Evolutionary conservation across 2,113 vertebrate genomes (phyloP), one percentile per base, ranked within the genome.

Genomic region (Hippocampus zosterae): DNA sequence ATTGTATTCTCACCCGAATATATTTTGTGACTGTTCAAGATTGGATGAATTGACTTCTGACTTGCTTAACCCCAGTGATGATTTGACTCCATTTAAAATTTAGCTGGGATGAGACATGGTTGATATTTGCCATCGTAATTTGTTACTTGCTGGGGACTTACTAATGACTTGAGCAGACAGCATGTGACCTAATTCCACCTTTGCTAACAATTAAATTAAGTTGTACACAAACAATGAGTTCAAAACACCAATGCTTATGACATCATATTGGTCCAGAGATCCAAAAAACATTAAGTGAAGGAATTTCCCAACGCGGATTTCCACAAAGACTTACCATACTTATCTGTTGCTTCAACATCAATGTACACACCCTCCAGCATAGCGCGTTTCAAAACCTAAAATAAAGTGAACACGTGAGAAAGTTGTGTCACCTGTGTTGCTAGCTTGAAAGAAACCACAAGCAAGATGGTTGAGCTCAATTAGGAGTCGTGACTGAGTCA

Each of bases 351-450:
- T 29, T 94, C 91, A 37, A 94, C 86, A 3, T 94, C 88, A 27
- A 96, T 72, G 18, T 83, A 42, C 48, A 90, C 50, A 0, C 94
- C 94, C 0, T 52, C 73, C 74, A 12, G 63, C 82, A 93, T 92
- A 9, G 77, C 74, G 0, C 60, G 83, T 76, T 89, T 94, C 15
- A 96, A 73, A 42, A 95, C 92, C 95, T 95, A n/a, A 19, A 65
- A 72, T 8, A 71, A 72, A 18, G 5, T 1, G 29, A 1, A n/a
- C 37, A 63, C 10, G 37, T 41, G 18, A n/a, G 25, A 41, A 63
- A 63, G 19, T 15, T 60, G 25, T 59, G 5, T 37, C 8, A 62
- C 9, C 19, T 41, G 37, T 42, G 61, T 60, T 18, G 2, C 57
- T 33, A 6, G 29, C 27, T 60, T 60, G 18, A 1, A 60, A 33